Evolutionary conservation across 2,797 vertebrate species (phyloP).

Genomic region (Steatocranus sp.): DNA sequence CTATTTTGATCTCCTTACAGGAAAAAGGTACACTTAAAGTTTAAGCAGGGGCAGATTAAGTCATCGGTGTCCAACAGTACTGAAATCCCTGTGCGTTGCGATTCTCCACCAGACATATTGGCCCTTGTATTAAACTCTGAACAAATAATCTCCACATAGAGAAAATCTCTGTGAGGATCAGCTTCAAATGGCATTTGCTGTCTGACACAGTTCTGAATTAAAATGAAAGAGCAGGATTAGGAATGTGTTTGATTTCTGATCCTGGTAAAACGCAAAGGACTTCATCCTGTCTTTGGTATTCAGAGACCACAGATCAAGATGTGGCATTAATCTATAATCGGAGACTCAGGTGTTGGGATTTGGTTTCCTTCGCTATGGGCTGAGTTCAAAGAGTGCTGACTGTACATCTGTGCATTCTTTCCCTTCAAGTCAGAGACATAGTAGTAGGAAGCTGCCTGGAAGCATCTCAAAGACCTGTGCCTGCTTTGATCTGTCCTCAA

Average conservation of each 20-base stretch:
- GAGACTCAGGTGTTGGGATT: conserved; percentile 61
- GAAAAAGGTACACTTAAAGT: neutral
- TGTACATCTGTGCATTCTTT: conserved; percentile 65
- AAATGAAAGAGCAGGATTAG: conserved; percentile 31
- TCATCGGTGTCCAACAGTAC: neutral
- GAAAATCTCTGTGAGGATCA: conserved; percentile 26
- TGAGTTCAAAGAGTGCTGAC: conserved; percentile 54
- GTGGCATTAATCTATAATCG: conserved; percentile 56
- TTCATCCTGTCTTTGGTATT: conserved; percentile 48
- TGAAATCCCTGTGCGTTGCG: neutral
- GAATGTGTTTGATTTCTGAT: conserved; percentile 47
- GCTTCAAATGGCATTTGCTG: conserved; percentile 9
- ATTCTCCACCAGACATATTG: neutral
- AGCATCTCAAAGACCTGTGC: conserved; percentile 59
- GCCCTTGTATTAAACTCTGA: conserved; percentile 2
- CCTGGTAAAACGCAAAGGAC: conserved; percentile 9
- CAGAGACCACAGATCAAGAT: conserved; percentile 51
- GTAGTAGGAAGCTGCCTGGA: conserved; percentile 58
- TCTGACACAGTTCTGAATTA: conserved; percentile 35
- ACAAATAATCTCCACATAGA: neutral
- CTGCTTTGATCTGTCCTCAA: conserved; percentile 63
- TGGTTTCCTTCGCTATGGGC: conserved; percentile 6
- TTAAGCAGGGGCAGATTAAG: neutral
- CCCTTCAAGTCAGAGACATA: conserved; percentile 6
- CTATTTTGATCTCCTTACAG: neutral